Percentiles rank a stretch among this genome's conserved stretches.
phyloP scores from a whole-genome alignment of 2,797 vertebrate species.

The Chaunax sp. region DNA sequence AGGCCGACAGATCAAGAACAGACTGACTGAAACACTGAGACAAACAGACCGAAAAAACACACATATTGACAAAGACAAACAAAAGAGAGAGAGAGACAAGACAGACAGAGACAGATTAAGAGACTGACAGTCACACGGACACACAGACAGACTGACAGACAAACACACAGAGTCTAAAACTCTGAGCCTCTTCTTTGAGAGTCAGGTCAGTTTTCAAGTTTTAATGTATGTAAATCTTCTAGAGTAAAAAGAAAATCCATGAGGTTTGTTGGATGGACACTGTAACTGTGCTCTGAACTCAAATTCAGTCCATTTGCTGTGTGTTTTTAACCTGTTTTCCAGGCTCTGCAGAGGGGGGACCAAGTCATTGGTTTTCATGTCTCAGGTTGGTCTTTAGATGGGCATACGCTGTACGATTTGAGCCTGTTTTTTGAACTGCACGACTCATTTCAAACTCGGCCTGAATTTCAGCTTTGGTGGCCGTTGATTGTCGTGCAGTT shows the following conservation, averaged over 20 bases:
- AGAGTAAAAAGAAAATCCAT: background rate
- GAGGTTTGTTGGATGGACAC: background rate
- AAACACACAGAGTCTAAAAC: slow-evolving; percentile 1
- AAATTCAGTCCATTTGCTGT: background rate
- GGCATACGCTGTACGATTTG: no score
- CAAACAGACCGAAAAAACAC: slow-evolving; percentile 36
- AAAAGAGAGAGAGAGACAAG: slow-evolving; percentile 65
- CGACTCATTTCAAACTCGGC: no score
- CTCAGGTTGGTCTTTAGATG: no score
- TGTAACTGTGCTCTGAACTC: background rate
- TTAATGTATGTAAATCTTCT: background rate
- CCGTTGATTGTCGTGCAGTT: no score
- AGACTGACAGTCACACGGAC: slow-evolving; percentile 38
- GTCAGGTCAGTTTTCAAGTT: background rate
- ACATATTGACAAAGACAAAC: slow-evolving; percentile 59
- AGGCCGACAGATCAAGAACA: slow-evolving; percentile 26
- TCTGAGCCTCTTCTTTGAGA: background rate
- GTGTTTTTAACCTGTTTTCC: background rate
- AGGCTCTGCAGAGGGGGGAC: slow-evolving; percentile 16
- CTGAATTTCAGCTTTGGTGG: no score
- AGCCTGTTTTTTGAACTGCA: no score
- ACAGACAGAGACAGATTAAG: slow-evolving; percentile 71
- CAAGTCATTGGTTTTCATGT: background rate
- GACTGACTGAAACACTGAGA: slow-evolving; percentile 22
- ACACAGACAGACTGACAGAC: slow-evolving; percentile 28